These are phyloP conservation scores for Dynastes maya DNA, from an alignment of 2,888 invertebrate species.

Conservation along the genomic window DNA sequence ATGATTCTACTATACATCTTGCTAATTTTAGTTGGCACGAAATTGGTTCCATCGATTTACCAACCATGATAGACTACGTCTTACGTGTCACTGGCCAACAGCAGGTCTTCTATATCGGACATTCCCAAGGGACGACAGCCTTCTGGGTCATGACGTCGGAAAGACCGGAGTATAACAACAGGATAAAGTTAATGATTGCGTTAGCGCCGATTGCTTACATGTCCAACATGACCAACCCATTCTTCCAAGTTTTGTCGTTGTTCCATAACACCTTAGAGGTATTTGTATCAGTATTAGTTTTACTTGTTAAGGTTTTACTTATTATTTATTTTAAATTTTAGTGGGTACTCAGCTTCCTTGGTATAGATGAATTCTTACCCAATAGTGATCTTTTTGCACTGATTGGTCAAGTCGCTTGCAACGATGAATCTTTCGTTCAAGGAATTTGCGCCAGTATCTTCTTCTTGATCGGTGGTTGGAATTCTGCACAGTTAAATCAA, in stretches of 20 bases:
- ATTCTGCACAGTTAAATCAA: constrained; percentile 72
- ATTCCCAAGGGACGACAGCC: constrained; percentile 83
- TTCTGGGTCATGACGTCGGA: constrained; percentile 80
- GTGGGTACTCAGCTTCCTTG: constrained; percentile 21
- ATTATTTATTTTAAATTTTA: neutral
- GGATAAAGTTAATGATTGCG: constrained; percentile 77
- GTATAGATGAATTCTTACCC: constrained; percentile 45
- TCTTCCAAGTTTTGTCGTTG: constrained; percentile 16
- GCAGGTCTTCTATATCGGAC: constrained; percentile 83
- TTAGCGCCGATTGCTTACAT: constrained; percentile 72
- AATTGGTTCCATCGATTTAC: constrained; percentile 84
- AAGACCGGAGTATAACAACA: constrained; percentile 77
- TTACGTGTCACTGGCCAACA: constrained; percentile 73
- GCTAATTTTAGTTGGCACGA: constrained; percentile 77
- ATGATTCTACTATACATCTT: neutral
- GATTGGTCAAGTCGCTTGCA: constrained; percentile 72
- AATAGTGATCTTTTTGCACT: constrained; percentile 13
- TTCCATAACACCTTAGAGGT: constrained; percentile 30
- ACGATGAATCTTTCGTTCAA: constrained; percentile 72
- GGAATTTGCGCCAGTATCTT: constrained; percentile 78
- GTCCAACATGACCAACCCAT: constrained; percentile 44
- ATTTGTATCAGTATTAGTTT: neutral
- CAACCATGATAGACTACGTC: constrained; percentile 84
- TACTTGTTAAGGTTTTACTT: neutral
- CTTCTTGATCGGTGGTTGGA: constrained; percentile 77